phyloP scores from a whole-genome alignment of 1,140 invertebrate species.

The Brachionus manjavacas region DNA sequence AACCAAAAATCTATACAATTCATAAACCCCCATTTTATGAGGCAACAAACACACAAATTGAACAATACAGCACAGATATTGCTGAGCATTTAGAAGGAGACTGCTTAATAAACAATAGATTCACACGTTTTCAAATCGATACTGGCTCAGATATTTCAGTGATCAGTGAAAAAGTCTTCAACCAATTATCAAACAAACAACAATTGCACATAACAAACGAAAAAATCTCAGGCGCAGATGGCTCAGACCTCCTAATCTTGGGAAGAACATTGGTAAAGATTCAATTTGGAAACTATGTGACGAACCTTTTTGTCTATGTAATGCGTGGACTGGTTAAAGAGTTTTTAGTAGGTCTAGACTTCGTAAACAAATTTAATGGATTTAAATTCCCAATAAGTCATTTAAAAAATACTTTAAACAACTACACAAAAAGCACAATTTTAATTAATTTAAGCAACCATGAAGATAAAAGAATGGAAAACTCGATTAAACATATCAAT shows the following conservation, averaged over 20 bases:
- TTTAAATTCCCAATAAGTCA: not conserved
- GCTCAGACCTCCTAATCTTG: not conserved
- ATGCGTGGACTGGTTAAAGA: not conserved
- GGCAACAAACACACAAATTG: not conserved
- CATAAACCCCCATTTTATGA: not conserved
- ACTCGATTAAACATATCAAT: not conserved
- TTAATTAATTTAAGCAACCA: not conserved
- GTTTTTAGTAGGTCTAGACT: not conserved
- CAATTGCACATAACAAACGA: not conserved
- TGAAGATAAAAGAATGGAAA: not conserved
- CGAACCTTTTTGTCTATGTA: not conserved
- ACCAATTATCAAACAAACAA: not conserved
- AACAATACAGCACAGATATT: not conserved
- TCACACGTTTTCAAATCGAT: not conserved
- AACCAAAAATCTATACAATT: not conserved
- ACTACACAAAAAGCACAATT: not conserved
- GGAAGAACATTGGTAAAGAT: not conserved
- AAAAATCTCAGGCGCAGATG: not conserved
- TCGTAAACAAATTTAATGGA: not conserved
- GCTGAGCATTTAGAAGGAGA: not conserved
- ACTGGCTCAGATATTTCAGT: not conserved
- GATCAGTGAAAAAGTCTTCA: not conserved
- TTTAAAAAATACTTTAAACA: not conserved
- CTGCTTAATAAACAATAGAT: not conserved
- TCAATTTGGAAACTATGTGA: not conserved